Evolutionary conservation across 2,888 invertebrate species (phyloP).

Genomic region (Phalera bucephala): DNA sequence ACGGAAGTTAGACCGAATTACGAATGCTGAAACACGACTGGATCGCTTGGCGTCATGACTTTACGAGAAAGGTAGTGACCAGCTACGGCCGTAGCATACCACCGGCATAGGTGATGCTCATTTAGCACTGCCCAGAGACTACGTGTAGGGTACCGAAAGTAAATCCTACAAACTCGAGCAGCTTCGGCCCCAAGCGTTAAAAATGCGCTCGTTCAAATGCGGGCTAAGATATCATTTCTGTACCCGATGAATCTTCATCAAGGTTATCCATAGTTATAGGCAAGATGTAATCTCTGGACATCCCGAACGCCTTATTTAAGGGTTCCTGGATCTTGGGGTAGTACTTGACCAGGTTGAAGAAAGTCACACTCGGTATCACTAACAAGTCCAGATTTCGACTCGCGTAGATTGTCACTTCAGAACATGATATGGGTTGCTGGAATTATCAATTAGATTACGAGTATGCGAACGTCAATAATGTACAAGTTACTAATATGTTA

Average conservation of each 20-base stretch:
- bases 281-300: conserved; percentile 69
- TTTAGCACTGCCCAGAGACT: no score
- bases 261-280: conserved; percentile 62
- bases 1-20: no score
- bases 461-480: neutral
- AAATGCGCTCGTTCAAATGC: no score
- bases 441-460: conserved; percentile 22
- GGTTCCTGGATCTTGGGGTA: conserved; percentile 73
- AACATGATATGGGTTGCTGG: conserved; percentile 66
- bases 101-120: no score
- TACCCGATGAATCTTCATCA: conserved; percentile 58
- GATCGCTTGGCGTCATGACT: no score
- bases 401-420: conserved; percentile 68
- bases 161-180: no score
- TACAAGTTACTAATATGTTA: neutral
- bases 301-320: conserved; percentile 63
- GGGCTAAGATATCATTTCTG: no score
- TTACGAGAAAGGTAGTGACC: no score
- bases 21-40: no score
- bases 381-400: conserved; percentile 71
- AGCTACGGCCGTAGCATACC: no score
- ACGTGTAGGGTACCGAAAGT: no score
- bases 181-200: no score
- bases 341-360: conserved; percentile 69
- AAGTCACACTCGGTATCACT: conserved; percentile 66